Evolutionary conservation across 1,140 invertebrate species (phyloP).

Genomic region (Drosophila hydei): DNA sequence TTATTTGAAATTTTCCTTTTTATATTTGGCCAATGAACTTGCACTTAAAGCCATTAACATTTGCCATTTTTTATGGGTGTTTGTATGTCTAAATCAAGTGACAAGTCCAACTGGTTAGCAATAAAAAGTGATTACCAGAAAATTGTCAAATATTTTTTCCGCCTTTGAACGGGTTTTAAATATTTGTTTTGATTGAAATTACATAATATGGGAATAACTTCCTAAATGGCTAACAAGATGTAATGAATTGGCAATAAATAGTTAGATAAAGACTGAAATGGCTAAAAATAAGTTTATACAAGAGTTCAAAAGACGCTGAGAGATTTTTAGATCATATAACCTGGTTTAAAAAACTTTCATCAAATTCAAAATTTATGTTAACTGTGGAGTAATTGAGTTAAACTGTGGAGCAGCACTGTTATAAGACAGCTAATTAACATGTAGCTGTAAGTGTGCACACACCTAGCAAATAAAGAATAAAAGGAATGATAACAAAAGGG

Average conservation of each 20-base stretch:
- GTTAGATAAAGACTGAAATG: conserved; percentile 20
- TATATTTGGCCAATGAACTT: conserved; percentile 70
- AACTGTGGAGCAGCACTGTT: conserved; percentile 9
- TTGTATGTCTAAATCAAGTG: conserved; percentile 45
- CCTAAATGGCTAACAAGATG: conserved; percentile 54
- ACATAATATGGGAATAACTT: conserved; percentile 61
- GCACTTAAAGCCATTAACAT: conserved; percentile 36
- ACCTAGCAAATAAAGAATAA: conserved; percentile 2
- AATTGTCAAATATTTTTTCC: conserved; percentile 62
- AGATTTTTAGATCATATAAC: too few relatives aligned
- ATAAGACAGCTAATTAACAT: neutral
- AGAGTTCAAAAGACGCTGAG: conserved; percentile 4
- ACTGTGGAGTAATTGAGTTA: neutral
- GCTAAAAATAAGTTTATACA: neutral
- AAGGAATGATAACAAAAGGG: conserved; percentile 58
- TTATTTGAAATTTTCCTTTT: conserved; percentile 26
- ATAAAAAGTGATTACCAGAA: conserved; percentile 54
- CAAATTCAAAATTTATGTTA: neutral
- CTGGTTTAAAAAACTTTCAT: too few relatives aligned
- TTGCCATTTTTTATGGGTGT: conserved; percentile 31
- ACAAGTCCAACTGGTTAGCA: conserved; percentile 63
- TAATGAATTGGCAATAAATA: conserved; percentile 35
- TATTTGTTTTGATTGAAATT: conserved; percentile 58
- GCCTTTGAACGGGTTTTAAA: conserved; percentile 60
- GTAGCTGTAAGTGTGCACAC: conserved; percentile 12